phyloP scores from a whole-genome alignment of 2,888 invertebrate species.

The Leuctra nigra region DNA sequence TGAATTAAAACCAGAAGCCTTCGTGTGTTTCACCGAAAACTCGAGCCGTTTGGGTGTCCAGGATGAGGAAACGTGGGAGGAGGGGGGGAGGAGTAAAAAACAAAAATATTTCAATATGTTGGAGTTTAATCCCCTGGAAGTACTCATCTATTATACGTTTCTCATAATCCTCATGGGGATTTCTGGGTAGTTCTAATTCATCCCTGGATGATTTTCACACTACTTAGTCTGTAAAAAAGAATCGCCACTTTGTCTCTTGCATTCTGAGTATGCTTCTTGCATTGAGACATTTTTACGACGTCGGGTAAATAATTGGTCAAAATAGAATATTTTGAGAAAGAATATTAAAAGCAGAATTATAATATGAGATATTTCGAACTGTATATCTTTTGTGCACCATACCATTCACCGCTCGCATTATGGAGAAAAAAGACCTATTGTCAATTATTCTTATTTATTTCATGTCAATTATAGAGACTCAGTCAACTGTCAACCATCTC shows the following conservation, averaged over 20 bases:
- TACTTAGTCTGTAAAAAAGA: constrained; percentile 8
- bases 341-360: too few relatives aligned
- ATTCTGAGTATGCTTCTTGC: constrained; percentile 12
- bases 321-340: constrained; percentile 3
- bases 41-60: constrained; percentile 12
- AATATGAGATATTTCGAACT: too few relatives aligned
- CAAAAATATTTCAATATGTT: constrained; percentile 44
- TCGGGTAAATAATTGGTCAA: constrained; percentile 13
- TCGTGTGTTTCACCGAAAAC: not conserved
- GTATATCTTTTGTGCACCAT: too few relatives aligned
- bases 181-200: constrained; percentile 25
- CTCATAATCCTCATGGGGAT: constrained; percentile 28
- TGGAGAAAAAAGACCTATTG: too few relatives aligned
- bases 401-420: too few relatives aligned
- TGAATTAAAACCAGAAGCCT: constrained; percentile 27
- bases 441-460: too few relatives aligned
- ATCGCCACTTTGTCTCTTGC: constrained; percentile 16
- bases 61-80: not conserved
- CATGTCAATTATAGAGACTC: too few relatives aligned
- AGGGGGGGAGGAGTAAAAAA: constrained; percentile 33
- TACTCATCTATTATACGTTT: constrained; percentile 41
- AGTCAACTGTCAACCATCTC: too few relatives aligned
- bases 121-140: constrained; percentile 42
- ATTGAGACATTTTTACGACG: constrained; percentile 14
- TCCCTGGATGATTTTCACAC: constrained; percentile 21